Evolutionary conservation across 2,888 invertebrate genomes (phyloP).

Genomic region (Kryphioiulus occultus): DNA sequence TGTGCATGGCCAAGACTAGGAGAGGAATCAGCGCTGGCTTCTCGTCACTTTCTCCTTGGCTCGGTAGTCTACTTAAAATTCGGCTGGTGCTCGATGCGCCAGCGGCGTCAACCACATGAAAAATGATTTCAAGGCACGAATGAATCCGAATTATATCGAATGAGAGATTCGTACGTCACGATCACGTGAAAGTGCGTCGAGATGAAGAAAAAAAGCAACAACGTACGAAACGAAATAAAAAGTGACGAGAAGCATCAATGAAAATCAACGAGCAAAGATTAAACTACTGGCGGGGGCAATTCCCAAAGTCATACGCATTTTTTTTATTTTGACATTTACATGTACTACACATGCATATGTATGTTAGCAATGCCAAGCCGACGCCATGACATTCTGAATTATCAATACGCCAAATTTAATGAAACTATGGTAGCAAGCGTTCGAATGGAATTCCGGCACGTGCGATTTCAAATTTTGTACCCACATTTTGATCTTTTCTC

Average conservation of each 20-base stretch:
- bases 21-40: neutral
- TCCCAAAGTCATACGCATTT: neutral
- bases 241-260: constrained; percentile 6
- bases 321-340: neutral
- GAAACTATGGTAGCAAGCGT: too few relatives aligned
- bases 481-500: too few relatives aligned
- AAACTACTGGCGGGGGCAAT: neutral
- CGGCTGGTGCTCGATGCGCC: neutral
- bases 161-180: constrained; percentile 4
- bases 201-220: neutral
- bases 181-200: neutral
- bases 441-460: too few relatives aligned
- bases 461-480: too few relatives aligned
- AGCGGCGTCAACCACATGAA: neutral
- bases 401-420: too few relatives aligned
- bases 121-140: neutral
- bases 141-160: constrained; percentile 2
- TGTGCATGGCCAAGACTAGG: neutral
- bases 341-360: too few relatives aligned
- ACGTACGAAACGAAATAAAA: neutral
- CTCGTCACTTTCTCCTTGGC: neutral
- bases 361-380: too few relatives aligned
- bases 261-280: neutral
- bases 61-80: neutral
- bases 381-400: too few relatives aligned